These are phyloP conservation scores for Acanthoscelides obtectus DNA, from an alignment of 2,888 invertebrate species.

Conservation along the genomic window DNA sequence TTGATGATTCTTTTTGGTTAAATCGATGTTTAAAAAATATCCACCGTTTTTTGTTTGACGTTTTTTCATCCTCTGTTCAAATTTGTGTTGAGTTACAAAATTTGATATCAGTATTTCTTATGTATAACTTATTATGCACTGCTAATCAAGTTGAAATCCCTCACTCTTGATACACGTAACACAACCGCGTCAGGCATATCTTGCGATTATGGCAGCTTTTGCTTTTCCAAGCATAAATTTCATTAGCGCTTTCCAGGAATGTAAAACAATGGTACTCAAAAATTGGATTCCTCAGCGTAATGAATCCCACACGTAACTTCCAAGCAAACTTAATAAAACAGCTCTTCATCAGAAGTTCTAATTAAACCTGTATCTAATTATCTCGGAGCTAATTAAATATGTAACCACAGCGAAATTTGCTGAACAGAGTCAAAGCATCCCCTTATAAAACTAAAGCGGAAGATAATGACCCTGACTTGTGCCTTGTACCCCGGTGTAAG, in stretches of 20 bases:
- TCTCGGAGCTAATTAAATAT: conserved; percentile 47
- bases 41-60: no score
- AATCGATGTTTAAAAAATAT: no score
- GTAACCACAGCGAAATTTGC: conserved; percentile 41
- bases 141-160: background rate
- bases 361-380: conserved; percentile 47
- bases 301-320: conserved; percentile 31
- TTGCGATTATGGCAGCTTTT: background rate
- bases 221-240: background rate
- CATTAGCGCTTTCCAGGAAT: background rate
- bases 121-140: no score
- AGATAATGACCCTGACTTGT: conserved; percentile 4
- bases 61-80: no score
- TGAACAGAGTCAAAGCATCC: conserved; percentile 41
- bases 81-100: no score
- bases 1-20: no score
- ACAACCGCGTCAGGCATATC: background rate
- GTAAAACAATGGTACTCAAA: background rate
- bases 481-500: no score
- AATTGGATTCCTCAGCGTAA: conserved; percentile 18
- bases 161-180: background rate
- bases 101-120: no score
- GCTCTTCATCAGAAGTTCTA: conserved; percentile 49
- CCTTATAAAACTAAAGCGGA: conserved; percentile 44
- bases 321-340: conserved; percentile 33